Conservation (phyloP, 2,888 invertebrate species). For the Acrobasis consociella region DNA sequence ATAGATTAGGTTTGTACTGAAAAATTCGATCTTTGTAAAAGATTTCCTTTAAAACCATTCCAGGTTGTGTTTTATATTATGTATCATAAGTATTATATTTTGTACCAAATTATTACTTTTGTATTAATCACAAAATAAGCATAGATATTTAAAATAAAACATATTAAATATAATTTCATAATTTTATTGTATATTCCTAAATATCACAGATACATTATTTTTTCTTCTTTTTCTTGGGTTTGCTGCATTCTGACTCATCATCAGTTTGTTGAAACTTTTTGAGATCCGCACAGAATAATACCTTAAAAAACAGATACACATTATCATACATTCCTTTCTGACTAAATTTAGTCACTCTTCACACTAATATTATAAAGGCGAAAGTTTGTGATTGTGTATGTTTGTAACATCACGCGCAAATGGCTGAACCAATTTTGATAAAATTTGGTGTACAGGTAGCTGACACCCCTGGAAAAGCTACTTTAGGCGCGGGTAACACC, state of each 20-base stretch:
- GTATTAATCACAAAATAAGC: slow-evolving; percentile 32
- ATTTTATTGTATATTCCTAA: slow-evolving; percentile 23
- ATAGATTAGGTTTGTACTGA: slow-evolving; percentile 42
- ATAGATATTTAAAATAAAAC: slow-evolving; percentile 22
- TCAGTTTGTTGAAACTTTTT: slow-evolving; percentile 84
- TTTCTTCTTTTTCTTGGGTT: slow-evolving; percentile 61
- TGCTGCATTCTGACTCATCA: slow-evolving; percentile 37
- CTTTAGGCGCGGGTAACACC: too few relatives aligned
- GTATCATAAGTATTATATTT: slow-evolving; percentile 6
- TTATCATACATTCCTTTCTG: too few relatives aligned
- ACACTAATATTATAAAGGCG: too few relatives aligned
- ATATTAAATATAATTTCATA: slow-evolving; percentile 21
- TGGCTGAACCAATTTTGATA: too few relatives aligned
- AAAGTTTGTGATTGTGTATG: too few relatives aligned
- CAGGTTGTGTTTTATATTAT: slow-evolving; percentile 52
- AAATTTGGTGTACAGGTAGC: too few relatives aligned
- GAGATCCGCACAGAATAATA: slow-evolving; percentile 91
- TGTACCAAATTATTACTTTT: slow-evolving; percentile 41
- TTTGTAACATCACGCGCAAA: too few relatives aligned
- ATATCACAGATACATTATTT: slow-evolving; percentile 36
- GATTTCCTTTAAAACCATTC: slow-evolving; percentile 60
- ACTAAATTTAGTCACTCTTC: too few relatives aligned
- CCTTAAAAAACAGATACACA: slow-evolving; percentile 65
- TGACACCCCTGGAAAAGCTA: too few relatives aligned
- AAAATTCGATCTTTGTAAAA: slow-evolving; percentile 58